A percentile compares a stretch with the other conserved stretches of the same genome.
Evolutionary conservation across 2,797 vertebrate species (phyloP).

Genomic region (Pelodytes ibericus): DNA sequence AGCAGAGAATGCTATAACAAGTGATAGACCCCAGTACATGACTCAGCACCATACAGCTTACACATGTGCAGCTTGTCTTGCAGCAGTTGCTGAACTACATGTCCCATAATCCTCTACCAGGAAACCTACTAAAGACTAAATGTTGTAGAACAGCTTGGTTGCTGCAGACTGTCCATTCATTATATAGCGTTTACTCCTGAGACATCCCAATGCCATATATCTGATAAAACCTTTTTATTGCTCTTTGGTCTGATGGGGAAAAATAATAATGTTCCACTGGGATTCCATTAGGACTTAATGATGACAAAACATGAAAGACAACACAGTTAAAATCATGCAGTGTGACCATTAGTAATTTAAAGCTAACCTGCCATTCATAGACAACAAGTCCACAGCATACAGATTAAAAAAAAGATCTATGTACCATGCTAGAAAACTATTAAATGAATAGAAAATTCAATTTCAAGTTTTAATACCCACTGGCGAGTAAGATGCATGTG

Average conservation of each 20-base stretch:
- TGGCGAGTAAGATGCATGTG: no score
- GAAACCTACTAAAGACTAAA: not conserved
- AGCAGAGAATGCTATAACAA: constrained; percentile 54
- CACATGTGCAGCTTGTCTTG: not conserved
- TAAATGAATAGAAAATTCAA: no score
- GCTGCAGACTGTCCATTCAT: not conserved
- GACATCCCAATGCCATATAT: constrained; percentile 33
- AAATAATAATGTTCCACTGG: constrained; percentile 7
- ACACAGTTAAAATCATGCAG: not conserved
- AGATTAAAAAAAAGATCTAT: no score
- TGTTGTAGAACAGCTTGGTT: not conserved
- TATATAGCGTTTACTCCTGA: constrained; percentile 56
- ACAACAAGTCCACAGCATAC: no score
- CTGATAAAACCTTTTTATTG: constrained; percentile 30
- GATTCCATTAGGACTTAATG: not conserved
- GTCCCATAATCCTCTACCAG: not conserved
- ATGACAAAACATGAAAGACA: not conserved
- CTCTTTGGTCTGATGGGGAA: constrained; percentile 53
- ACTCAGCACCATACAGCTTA: constrained; percentile 40
- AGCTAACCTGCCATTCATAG: no score
- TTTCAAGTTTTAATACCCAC: no score
- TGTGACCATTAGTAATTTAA: no score
- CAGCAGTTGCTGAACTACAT: not conserved
- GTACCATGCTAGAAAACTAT: no score
- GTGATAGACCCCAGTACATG: constrained; percentile 26